These are phyloP conservation scores for Cosmia pyralina DNA, from an alignment of 2,888 invertebrate genomes.

Conservation along the genomic window DNA sequence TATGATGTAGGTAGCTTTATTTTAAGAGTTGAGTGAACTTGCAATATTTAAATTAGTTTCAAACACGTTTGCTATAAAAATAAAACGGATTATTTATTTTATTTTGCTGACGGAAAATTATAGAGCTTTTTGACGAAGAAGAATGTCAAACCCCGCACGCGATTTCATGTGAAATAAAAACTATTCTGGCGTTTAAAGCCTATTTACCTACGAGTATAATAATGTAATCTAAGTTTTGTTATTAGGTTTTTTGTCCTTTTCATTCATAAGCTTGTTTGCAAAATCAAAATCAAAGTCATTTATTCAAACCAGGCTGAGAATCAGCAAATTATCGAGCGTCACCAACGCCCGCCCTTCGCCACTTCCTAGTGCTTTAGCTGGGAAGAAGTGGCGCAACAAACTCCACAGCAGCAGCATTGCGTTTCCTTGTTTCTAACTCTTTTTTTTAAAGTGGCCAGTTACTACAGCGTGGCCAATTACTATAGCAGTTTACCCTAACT, in stretches of 20 bases:
- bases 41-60: conserved; percentile 71
- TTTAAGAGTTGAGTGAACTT: conserved; percentile 67
- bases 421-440: too few species aligned
- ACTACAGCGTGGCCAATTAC: too few species aligned
- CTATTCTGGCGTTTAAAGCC: neutral
- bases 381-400: neutral
- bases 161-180: conserved; percentile 28
- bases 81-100: conserved; percentile 33
- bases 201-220: neutral
- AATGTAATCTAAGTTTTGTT: neutral
- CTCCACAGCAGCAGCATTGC: neutral
- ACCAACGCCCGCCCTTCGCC: neutral
- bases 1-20: conserved; percentile 72
- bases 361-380: neutral
- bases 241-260: neutral
- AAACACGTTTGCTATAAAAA: conserved; percentile 36
- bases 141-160: conserved; percentile 27
- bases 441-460: too few species aligned
- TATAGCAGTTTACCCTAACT: too few species aligned
- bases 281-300: too few species aligned
- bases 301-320: too few species aligned
- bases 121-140: conserved; percentile 38
- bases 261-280: too few species aligned
- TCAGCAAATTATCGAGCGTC: too few species aligned
- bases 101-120: conserved; percentile 18